Evolutionary conservation across 2,113 vertebrate genomes (phyloP), one percentile per base, ranked within the genome.

Genomic region (Paralichthys olivaceus): DNA sequence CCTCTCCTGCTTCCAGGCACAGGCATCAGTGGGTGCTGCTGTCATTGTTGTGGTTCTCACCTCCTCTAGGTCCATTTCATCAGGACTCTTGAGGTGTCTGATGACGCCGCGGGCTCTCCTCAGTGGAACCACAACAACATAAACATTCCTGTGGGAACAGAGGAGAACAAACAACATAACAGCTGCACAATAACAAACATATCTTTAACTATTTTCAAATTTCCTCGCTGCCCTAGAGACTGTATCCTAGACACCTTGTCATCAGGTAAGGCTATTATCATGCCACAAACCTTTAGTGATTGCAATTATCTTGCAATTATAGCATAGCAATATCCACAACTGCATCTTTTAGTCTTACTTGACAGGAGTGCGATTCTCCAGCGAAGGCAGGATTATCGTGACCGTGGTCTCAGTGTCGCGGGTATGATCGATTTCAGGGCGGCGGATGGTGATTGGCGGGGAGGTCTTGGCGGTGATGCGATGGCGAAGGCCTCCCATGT

Each of bases 31-130:
- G 40, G 26, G 32, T 66, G 62, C 51, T 72, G 75, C 74, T 49
- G 47, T n/a, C 53, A 79, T 69, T 65, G 78, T 67, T 66, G 61
- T 70, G 49, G 19, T 75, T 54, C 80, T 79, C 87, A 99, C 98
- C 96, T 99, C 97, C 87, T 99, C 97, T 77, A 99, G 93, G 88
- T 99, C 97, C 97, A 99, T 98, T 87, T 99, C 97, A 84, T 99
- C 98, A 0, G 98, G 98, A 84, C 95, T 98, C 79, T 96, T 96
- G 79, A 95, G 91, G 0, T 95, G 94, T 72, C 93, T 95, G 75
- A 96, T 88, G 73, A 96, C 95, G 22, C 96, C 97, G 0, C 96
- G 94, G 34, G 94, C 94, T 89, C 94, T 97, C 83, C 95, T 96
- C 61, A 99, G 90, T 0, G 97, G 97, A 74, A 99, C 96, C 91